Evolutionary conservation across 2,113 vertebrate species (phyloP), one percentile per base, ranked within the genome.

Genomic region (Phrynocephalus versicolor): DNA sequence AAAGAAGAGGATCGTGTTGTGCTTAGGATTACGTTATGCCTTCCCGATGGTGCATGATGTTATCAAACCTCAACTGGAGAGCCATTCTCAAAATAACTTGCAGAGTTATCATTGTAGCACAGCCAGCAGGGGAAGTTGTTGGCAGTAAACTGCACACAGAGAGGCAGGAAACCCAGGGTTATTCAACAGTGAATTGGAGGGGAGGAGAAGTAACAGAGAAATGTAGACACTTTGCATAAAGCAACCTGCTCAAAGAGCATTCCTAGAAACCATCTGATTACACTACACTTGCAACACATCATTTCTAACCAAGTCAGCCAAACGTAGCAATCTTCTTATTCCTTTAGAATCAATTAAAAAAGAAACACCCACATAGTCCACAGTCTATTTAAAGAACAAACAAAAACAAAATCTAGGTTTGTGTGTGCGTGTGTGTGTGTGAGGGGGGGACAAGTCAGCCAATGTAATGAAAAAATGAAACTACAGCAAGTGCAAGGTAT

Each of bases 1-100:
- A 93, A 91, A 73, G 89, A 90, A 87, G 84, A 90, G 84, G 73
- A 91, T 90, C 84, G 37, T 88, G 72, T 89, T 92, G 85, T 84
- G 70, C 86, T 89, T 74, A 83, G 62, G 89, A 92, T 86, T 94
- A 85, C 79, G 89, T 79, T 90, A 88, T 73, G 90, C 84, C 82
- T 92, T 90, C 70, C 19, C 85, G 85, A 75, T 90, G 90, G 82
- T 72, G 73, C 81, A 37, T 0, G 85, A 91, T 90, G 64, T 92
- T 91, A 89, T 87, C 88, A 75, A 86, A 65, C 45, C 64, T 72
- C 81, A 89, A 93, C 87, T 84, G 73, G 85, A 93, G 41, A 87
- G 91, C 81, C n/a, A 76, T 51, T 89, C 79, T 81, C 55, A 69
- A 88, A 90, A 88, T 79, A 91, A 88, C 88, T 90, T 62, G 87